Evolutionary conservation across 2,797 vertebrate genomes (phyloP).

Genomic region (Ctenosaura bakeri): DNA sequence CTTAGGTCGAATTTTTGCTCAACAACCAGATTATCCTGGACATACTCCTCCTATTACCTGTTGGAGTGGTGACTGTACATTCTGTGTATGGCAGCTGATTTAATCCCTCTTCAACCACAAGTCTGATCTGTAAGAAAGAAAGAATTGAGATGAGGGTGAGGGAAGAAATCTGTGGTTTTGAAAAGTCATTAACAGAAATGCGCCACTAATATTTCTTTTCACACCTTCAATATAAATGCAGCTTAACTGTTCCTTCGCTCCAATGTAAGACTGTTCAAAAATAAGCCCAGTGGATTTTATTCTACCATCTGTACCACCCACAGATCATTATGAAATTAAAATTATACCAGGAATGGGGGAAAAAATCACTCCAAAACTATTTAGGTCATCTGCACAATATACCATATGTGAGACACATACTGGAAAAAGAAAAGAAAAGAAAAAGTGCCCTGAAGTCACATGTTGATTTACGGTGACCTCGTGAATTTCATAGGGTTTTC

Average conservation of each 20-base stretch:
- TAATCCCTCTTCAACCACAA: slow-evolving; percentile 95
- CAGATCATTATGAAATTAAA: neutral
- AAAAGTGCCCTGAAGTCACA: neutral
- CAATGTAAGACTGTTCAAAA: neutral
- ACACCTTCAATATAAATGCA: neutral
- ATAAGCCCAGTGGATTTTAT: neutral
- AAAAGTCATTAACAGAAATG: neutral
- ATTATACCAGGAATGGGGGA: neutral
- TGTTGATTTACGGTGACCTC: too few relatives aligned
- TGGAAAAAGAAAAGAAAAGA: neutral
- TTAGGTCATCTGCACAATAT: neutral
- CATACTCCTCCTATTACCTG: slow-evolving; percentile 81
- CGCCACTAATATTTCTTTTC: neutral
- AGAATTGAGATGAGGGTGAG: neutral
- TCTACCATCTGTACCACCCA: neutral
- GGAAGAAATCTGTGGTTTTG: slow-evolving; percentile 19
- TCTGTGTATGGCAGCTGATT: slow-evolving; percentile 95
- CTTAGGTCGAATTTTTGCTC: neutral
- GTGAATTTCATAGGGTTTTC: too few relatives aligned
- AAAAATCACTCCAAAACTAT: neutral
- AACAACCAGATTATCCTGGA: neutral
- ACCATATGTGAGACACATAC: neutral
- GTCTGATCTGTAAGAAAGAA: slow-evolving; percentile 87
- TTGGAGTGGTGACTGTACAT: slow-evolving; percentile 94
- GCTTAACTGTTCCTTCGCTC: neutral